Percentiles rank a stretch among this genome's conserved stretches.
Evolutionary conservation across 1,140 invertebrate genomes (phyloP).

Genomic region (Contarinia nasturtii): DNA sequence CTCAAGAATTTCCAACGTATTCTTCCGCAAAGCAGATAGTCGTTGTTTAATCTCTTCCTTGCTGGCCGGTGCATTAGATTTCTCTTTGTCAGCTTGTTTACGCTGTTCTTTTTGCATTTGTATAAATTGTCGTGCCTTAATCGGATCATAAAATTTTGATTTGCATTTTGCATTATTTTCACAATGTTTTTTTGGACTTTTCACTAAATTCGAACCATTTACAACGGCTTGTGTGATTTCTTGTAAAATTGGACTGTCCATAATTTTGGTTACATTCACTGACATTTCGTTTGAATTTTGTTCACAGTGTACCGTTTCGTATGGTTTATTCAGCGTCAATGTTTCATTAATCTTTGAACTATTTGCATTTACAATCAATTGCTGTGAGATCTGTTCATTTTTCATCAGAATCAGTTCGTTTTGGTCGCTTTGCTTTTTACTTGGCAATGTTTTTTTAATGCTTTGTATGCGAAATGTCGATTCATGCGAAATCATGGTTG

Average conservation of each 20-base stretch:
- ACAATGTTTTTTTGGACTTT: background rate
- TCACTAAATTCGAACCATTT: background rate
- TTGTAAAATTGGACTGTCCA: background rate
- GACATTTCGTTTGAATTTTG: background rate
- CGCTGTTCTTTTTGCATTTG: slow-evolving; percentile 1
- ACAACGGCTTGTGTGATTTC: background rate
- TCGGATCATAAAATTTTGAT: slow-evolving; percentile 1
- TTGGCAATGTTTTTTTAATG: background rate
- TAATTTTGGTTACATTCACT: background rate
- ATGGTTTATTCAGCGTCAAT: no score
- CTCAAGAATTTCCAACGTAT: slow-evolving; percentile 6
- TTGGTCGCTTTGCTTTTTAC: background rate
- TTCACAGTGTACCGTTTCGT: no score
- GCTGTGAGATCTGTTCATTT: background rate
- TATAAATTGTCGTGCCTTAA: slow-evolving; percentile 3
- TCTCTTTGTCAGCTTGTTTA: background rate
- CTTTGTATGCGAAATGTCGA: background rate
- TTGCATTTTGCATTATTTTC: background rate
- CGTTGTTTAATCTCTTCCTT: slow-evolving; percentile 10
- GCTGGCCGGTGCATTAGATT: background rate
- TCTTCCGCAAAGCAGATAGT: slow-evolving; percentile 7
- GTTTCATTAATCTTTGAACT: background rate
- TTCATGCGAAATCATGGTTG: background rate
- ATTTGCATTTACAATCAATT: background rate
- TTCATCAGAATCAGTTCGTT: background rate